Conservation (phyloP, 2,113 vertebrate species). For the Ranitomeya imitator region DNA sequence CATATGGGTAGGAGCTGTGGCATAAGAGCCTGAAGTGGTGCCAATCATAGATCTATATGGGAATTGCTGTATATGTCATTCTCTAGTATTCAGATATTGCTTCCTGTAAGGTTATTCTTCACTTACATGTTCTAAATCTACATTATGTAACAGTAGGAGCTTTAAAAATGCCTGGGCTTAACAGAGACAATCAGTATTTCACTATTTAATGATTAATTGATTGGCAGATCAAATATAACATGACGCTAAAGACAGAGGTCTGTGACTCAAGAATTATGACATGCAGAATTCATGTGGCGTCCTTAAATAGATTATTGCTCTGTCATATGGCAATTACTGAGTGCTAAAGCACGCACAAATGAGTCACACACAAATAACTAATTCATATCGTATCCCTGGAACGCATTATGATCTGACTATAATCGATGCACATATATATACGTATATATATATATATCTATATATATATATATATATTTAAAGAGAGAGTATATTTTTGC, state of each 20-base stretch:
- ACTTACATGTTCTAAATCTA: neutral
- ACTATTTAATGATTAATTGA: neutral
- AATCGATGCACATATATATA: neutral
- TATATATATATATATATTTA: neutral
- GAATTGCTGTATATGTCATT: neutral
- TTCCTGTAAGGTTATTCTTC: no score
- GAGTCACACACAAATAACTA: slow-evolving; percentile 24
- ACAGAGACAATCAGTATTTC: neutral
- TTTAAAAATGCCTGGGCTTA: neutral
- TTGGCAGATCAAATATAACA: neutral
- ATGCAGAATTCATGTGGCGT: neutral
- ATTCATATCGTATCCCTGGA: neutral
- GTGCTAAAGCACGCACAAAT: slow-evolving; percentile 14
- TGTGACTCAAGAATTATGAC: slow-evolving; percentile 21
- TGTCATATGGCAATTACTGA: slow-evolving; percentile 22
- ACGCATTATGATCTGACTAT: neutral
- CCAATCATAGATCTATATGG: neutral
- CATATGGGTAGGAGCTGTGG: neutral
- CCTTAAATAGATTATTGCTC: slow-evolving; percentile 25
- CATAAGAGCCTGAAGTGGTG: neutral
- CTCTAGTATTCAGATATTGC: no score
- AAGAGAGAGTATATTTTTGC: no score
- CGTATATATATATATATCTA: neutral
- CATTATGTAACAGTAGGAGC: neutral
- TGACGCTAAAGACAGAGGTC: neutral